Evolutionary conservation across 2,113 vertebrate species (phyloP).

Genomic region (Hippocampus comes): DNA sequence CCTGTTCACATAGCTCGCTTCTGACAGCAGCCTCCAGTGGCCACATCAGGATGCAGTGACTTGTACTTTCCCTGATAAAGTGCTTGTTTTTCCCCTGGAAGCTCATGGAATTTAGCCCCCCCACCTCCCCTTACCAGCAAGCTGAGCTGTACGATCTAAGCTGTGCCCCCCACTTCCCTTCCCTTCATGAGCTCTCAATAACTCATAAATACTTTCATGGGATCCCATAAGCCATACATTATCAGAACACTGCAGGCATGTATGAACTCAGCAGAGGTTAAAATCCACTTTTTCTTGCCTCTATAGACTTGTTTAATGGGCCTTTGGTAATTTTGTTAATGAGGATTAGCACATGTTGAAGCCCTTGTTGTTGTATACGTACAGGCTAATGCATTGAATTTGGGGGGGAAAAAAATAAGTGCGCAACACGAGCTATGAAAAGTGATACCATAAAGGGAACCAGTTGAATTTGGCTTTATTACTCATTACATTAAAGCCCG

Average conservation of each 20-base stretch:
- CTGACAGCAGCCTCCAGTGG: slow-evolving; percentile 55
- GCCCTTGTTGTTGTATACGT: slow-evolving; percentile 1
- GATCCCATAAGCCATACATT: slow-evolving; percentile 50
- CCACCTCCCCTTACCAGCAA: slow-evolving; percentile 10
- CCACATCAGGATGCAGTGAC: slow-evolving; percentile 56
- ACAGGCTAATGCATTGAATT: neutral
- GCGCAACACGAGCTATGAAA: neutral
- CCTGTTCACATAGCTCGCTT: slow-evolving; percentile 56
- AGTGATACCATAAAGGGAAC: neutral
- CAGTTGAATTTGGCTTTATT: slow-evolving; percentile 14
- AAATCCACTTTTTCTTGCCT: slow-evolving; percentile 14
- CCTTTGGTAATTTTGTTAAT: slow-evolving; percentile 8
- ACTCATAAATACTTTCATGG: slow-evolving; percentile 62
- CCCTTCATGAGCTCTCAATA: slow-evolving; percentile 51
- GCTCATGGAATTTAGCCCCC: slow-evolving; percentile 39
- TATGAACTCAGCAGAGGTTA: slow-evolving; percentile 16
- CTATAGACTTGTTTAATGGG: slow-evolving; percentile 18
- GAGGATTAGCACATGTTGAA: slow-evolving; percentile 11
- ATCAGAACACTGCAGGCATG: slow-evolving; percentile 35
- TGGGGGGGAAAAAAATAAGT: neutral
- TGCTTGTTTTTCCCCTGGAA: slow-evolving; percentile 57
- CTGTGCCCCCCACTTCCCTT: slow-evolving; percentile 30
- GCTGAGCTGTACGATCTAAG: slow-evolving; percentile 48
- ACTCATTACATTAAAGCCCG: neutral
- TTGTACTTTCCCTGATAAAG: slow-evolving; percentile 61